These are phyloP conservation scores for Himalopsyche kuldschensis DNA, from an alignment of 2,888 invertebrate genomes.

Conservation along the genomic window DNA sequence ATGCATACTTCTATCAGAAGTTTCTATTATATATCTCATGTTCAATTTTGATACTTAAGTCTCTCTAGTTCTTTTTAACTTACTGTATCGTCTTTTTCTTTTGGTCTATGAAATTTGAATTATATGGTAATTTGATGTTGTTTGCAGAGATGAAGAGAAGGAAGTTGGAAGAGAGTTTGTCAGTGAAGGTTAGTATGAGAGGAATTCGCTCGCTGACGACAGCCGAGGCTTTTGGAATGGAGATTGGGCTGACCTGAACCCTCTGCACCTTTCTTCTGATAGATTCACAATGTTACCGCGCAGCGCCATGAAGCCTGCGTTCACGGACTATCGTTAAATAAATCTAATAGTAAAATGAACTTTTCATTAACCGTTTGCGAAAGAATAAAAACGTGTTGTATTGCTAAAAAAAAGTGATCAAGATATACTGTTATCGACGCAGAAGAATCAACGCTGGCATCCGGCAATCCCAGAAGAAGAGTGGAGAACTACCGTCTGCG, in stretches of 20 bases:
- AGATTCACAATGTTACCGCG: conserved; percentile 40
- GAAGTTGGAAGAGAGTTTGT: conserved; percentile 74
- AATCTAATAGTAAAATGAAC: not conserved
- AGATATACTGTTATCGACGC: not conserved
- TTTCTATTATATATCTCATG: too few species aligned
- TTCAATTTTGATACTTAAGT: too few species aligned
- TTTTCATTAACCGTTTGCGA: not conserved
- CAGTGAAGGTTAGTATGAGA: conserved; percentile 82
- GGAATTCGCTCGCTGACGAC: conserved; percentile 47
- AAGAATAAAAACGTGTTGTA: not conserved
- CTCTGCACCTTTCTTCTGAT: conserved; percentile 5
- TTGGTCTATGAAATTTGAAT: too few species aligned
- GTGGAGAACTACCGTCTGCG: not conserved
- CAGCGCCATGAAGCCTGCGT: not conserved
- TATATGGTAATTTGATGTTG: conserved; percentile 8
- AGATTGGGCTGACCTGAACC: conserved; percentile 60
- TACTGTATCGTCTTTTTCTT: too few species aligned
- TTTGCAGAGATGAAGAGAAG: conserved; percentile 77
- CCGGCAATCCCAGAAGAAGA: not conserved
- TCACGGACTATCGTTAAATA: not conserved
- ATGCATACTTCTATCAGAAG: not conserved
- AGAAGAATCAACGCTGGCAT: not conserved
- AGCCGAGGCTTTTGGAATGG: conserved; percentile 58
- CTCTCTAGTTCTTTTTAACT: not conserved
- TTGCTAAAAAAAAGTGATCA: not conserved